Conservation (phyloP, 2,888 invertebrate genomes). For the Tiliacea aurago region DNA sequence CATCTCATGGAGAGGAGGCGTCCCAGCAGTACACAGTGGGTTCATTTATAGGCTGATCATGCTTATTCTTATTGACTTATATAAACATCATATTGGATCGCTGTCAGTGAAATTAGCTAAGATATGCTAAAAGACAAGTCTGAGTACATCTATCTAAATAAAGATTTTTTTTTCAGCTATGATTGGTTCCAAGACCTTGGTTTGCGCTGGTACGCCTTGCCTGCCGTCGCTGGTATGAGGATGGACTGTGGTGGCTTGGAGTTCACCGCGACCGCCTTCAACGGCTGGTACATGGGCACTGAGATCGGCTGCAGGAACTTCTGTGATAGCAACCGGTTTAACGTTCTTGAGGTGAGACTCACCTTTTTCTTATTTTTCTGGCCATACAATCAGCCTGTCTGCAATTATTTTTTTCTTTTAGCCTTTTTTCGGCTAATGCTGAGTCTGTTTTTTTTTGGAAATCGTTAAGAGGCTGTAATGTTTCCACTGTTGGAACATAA, state of each 20-base stretch:
- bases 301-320: slow-evolving; percentile 98
- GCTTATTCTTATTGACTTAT: too few species aligned
- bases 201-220: slow-evolving; percentile 97
- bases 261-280: slow-evolving; percentile 98
- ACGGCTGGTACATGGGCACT: slow-evolving; percentile 99
- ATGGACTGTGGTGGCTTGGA: slow-evolving; percentile 98
- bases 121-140: too few species aligned
- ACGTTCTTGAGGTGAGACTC: slow-evolving; percentile 94
- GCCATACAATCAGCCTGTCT: background rate
- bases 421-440: too few species aligned
- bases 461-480: too few species aligned
- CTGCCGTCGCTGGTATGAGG: slow-evolving; percentile 97
- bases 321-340: slow-evolving; percentile 95
- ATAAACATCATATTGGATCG: too few species aligned
- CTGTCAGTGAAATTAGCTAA: too few species aligned
- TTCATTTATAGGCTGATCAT: too few species aligned
- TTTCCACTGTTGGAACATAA: too few species aligned
- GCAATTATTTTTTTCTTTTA: background rate
- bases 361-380: background rate
- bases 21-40: too few species aligned
- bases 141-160: background rate
- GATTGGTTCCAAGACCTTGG: slow-evolving; percentile 97
- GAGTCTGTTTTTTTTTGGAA: too few species aligned
- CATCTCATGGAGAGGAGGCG: too few species aligned
- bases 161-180: slow-evolving; percentile 89